A percentile compares a stretch with the other conserved stretches of the same genome.
phyloP scores from a whole-genome alignment of 2,113 vertebrate genomes.

The Prietella phreatophila region DNA sequence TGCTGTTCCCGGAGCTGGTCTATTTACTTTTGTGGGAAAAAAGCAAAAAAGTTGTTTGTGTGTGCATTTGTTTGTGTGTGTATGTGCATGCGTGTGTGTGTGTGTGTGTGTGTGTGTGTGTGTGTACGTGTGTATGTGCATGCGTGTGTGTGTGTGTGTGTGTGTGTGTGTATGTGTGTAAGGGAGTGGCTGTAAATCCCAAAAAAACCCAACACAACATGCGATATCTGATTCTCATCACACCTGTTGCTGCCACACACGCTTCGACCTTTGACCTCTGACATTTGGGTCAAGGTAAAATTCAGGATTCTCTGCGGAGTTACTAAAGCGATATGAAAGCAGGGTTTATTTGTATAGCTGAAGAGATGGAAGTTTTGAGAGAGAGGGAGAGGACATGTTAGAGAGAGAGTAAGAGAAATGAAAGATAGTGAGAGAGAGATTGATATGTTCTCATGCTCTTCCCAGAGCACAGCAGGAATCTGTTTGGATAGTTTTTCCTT shows the following conservation, averaged over 20 bases:
- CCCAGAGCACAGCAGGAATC: conserved; percentile 47
- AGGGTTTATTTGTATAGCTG: conserved; percentile 37
- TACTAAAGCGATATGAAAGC: conserved; percentile 22
- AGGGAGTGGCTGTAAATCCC: conserved; percentile 68
- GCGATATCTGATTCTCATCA: conserved; percentile 60
- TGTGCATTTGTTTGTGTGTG: conserved; percentile 40
- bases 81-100: background rate
- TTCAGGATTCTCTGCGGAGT: conserved; percentile 19
- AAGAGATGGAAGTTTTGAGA: background rate
- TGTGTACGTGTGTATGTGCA: too few species aligned
- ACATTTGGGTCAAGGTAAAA: conserved; percentile 56
- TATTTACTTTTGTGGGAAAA: conserved; percentile 73
- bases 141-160: background rate
- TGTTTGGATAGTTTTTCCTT: conserved; percentile 69
- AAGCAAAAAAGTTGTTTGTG: conserved; percentile 65
- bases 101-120: background rate
- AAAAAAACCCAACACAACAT: conserved; percentile 53
- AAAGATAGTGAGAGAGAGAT: background rate
- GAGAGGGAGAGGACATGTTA: background rate
- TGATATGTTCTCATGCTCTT: conserved; percentile 48
- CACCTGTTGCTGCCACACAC: conserved; percentile 74
- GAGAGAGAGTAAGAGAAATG: background rate
- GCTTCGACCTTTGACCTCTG: conserved; percentile 46
- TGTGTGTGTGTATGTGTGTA: conserved; percentile 35
- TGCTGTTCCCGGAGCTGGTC: conserved; percentile 63